Base-by-base conservation (phyloP, 2,888 invertebrate species). In the Lymantria dispar region DNA sequence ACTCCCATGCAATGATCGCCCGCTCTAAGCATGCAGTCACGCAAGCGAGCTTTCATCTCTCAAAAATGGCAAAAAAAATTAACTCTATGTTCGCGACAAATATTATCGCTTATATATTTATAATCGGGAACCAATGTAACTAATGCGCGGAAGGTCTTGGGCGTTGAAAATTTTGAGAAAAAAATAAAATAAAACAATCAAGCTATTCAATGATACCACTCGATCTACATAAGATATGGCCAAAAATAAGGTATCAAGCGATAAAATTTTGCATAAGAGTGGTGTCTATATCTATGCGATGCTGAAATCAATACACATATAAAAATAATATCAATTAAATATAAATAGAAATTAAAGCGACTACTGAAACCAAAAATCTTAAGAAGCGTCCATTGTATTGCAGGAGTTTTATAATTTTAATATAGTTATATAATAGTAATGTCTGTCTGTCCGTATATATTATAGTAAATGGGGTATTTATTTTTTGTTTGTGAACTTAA, bases 71-170 rank as follows among this genome's bases (percentile, higher is more conserved):
- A 85, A 85, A 83, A 76, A 83, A 85, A 83, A 84, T 72, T 68
- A 83, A 82, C 62, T 56, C 77, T 78, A 76, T 70, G 2, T 64
- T 59, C 72, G 74, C 75, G 68, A 70, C 58, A 66, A 50, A 60
- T 54, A 64, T 64, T 62, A 71, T 69, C 63, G 56, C 62, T 58
- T 57, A 55, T 67, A 60, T 72, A 67, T 69, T 76, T 70, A 70
- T 64, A 71, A 59, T 70, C 64, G 68, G 81, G 81, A 82, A 83
- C 83, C 84, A 78, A 83, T 76, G 33, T 75, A 54, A 60, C 62
- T 65, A 74, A 83, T 83, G 80, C 87, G 87, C 88, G 86, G 87
- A 87, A 88, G 88, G 87, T 87, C 87, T 87, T 82, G 73, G 76
- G 76, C 76, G 71, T 70, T 70, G 73, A 71, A 69, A 64, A 3